Evolutionary conservation across 2,797 vertebrate genomes (phyloP).

Genomic region (Erpetoichthys calabaricus): DNA sequence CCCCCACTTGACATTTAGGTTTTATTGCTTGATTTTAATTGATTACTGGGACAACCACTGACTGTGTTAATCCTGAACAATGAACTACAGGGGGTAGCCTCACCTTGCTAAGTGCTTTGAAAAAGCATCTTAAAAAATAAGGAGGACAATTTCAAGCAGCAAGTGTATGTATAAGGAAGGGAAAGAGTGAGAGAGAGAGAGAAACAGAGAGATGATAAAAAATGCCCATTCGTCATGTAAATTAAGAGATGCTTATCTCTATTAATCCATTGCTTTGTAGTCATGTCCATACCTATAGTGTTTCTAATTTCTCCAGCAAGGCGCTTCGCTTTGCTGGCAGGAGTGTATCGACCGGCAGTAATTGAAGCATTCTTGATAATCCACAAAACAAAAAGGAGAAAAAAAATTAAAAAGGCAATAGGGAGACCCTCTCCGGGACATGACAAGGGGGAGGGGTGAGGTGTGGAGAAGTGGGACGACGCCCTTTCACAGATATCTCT

Average conservation of each 20-base stretch:
- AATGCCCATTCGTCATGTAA: conserved; percentile 61
- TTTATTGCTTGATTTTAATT: conserved; percentile 15
- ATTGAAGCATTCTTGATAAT: conserved; percentile 76
- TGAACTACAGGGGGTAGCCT: conserved; percentile 51
- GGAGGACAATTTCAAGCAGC: conserved; percentile 36
- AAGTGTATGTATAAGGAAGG: conserved; percentile 39
- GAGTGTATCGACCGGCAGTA: conserved; percentile 68
- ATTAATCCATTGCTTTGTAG: conserved; percentile 74
- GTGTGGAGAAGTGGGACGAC: conserved; percentile 46
- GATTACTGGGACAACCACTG: conserved; percentile 24
- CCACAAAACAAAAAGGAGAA: conserved; percentile 55
- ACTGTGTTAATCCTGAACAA: conserved; percentile 45
- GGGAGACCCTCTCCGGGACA: conserved; percentile 55
- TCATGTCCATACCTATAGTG: conserved; percentile 64
- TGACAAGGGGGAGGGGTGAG: conserved; percentile 44
- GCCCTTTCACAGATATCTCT: conserved; percentile 57
- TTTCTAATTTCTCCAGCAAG: conserved; percentile 55
- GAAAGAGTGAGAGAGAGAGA: conserved; percentile 39
- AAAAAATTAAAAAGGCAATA: conserved; percentile 5
- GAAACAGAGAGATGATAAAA: conserved; percentile 27
- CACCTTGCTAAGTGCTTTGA: conserved; percentile 67
- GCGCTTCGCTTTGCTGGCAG: conserved; percentile 60
- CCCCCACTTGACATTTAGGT: too few species aligned
- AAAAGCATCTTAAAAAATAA: conserved; percentile 61
- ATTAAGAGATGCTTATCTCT: conserved; percentile 72